Base-by-base conservation (phyloP, 2,113 vertebrate genomes). In the Boleophthalmus pectinirostris region DNA sequence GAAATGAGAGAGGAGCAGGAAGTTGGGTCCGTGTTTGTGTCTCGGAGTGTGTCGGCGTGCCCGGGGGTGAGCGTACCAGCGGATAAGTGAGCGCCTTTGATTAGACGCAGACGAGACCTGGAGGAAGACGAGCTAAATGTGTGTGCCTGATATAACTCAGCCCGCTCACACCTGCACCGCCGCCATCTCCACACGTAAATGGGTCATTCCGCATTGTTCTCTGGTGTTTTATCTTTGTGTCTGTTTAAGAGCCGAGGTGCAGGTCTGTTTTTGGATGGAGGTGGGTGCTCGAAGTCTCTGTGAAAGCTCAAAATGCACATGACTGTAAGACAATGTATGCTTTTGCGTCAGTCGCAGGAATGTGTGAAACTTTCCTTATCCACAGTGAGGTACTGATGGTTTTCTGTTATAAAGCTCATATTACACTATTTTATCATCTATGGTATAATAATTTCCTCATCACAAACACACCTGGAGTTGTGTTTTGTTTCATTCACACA, bases 101-200 rank as follows among this genome's bases (percentile, higher is more conserved):
- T 78, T 80, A 69, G 70, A 75, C 68, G 54, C 49, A 70, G 78
- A 64, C 3, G 61, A 68, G 57, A 70, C 79, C 70, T 54, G 21
- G 53, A 65, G 74, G 70, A 68, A 25, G 73, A 80, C 67, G 72
- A 68, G 61, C 66, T 80, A 71, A 68, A 76, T 78, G 80, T 60
- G 49, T 72, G 23, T 68, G 80, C 75, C 69, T 69, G 67, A 76
- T 69, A 71, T 73, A 82, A 76, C 78, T 75, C 58, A 53, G 35
- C 65, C 57, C 3, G 46, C 70, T 53, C 63, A 68, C 79, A 79
- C 82, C 78, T 85, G 78, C 72, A 77, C 66, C 68, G 33, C 72
- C 24, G 2, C 64, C 78, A n/a, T 68, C 25, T 66, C 75, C 69
- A 69, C 78, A 68, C 66, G 73, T 61, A 88, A 89, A 74, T 87